These are phyloP conservation scores for Hydrotaea diabolus DNA, from an alignment of 2,888 invertebrate species.

Conservation along the genomic window DNA sequence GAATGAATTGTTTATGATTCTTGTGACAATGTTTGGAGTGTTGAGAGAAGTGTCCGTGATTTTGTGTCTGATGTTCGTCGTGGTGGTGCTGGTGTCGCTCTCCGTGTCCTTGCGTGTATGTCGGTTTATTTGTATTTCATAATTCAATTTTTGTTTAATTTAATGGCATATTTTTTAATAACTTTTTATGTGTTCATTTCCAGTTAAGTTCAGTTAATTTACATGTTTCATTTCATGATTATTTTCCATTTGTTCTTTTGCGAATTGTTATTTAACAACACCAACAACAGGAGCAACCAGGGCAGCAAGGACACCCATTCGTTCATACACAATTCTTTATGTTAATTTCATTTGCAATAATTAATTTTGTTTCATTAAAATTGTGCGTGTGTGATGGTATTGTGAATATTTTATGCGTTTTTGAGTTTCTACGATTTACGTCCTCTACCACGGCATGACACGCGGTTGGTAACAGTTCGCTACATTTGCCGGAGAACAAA, in stretches of 20 bases:
- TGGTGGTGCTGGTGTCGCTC: background rate
- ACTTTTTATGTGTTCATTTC: constrained; percentile 34
- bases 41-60: background rate
- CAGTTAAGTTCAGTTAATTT: constrained; percentile 57
- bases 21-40: background rate
- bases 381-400: constrained; percentile 4
- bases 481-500: too few relatives aligned
- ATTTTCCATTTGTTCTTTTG: constrained; percentile 44
- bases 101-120: background rate
- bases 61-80: background rate
- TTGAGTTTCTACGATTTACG: background rate
- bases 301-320: constrained; percentile 28
- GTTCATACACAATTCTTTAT: constrained; percentile 56
- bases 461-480: too few relatives aligned
- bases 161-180: constrained; percentile 64
- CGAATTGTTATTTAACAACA: constrained; percentile 38
- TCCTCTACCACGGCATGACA: too few relatives aligned
- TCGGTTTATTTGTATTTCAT: constrained; percentile 50
- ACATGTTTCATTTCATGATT: constrained; percentile 54
- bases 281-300: background rate
- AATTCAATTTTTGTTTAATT: constrained; percentile 63
- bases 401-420: constrained; percentile 26
- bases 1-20: too few relatives aligned
- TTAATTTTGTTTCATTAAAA: constrained; percentile 58
- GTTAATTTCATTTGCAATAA: constrained; percentile 56